These are phyloP conservation scores for Osedax frankpressi DNA, from an alignment of 2,888 invertebrate genomes.

Conservation along the genomic window DNA sequence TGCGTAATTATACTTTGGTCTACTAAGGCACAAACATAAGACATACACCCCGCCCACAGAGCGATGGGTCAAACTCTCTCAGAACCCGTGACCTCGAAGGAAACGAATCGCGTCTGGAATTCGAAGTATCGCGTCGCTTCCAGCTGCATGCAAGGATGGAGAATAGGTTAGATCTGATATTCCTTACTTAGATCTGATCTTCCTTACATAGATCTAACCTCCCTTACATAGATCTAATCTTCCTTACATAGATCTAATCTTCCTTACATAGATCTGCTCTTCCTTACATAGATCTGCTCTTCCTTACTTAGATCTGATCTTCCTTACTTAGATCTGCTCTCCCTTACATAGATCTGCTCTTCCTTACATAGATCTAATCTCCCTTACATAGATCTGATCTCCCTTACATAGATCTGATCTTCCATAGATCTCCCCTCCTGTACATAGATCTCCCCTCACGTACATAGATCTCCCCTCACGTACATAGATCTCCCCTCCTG, in stretches of 20 bases:
- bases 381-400: neutral
- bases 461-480: too few species aligned
- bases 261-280: neutral
- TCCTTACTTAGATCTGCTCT: neutral
- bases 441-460: neutral
- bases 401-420: neutral
- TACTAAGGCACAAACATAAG: too few species aligned
- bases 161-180: conserved; percentile 69
- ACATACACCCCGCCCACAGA: too few species aligned
- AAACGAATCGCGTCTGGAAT: conserved; percentile 45
- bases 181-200: too few species aligned
- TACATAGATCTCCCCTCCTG: too few species aligned
- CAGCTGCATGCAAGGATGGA: conserved; percentile 98
- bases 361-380: neutral
- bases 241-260: neutral
- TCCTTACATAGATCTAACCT: conserved; percentile 1
- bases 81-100: conserved; percentile 73
- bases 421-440: too few species aligned
- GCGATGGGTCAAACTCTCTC: conserved; percentile 91
- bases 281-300: neutral
- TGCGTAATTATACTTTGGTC: too few species aligned
- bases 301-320: neutral
- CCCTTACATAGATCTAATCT: neutral
- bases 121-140: conserved; percentile 64
- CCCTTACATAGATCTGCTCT: neutral